Percentiles rank a stretch among this genome's conserved stretches.
phyloP scores from a whole-genome alignment of 2,888 invertebrate genomes.

The Drosophila paracracens region DNA sequence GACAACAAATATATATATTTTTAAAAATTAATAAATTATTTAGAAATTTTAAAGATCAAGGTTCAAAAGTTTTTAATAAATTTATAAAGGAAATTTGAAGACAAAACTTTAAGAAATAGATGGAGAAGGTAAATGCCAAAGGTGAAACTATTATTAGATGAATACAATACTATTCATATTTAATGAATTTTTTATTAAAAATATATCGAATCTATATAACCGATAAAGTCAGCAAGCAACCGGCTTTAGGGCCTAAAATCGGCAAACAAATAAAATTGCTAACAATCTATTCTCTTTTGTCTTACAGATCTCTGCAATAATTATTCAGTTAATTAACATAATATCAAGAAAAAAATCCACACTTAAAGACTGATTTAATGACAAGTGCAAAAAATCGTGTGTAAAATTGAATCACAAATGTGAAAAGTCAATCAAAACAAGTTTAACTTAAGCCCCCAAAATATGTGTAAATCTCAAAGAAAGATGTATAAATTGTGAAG shows the following conservation, averaged over 20 bases:
- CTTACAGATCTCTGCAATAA: slow-evolving; percentile 43
- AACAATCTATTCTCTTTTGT: not conserved
- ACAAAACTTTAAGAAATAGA: not conserved
- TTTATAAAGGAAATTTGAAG: not conserved
- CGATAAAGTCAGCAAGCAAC: not conserved
- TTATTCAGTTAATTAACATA: slow-evolving; percentile 20
- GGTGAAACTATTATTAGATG: not conserved
- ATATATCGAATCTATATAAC: not conserved
- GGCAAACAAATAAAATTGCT: not conserved
- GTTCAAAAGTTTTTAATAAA: slow-evolving; percentile 17
- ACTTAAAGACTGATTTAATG: slow-evolving; percentile 61
- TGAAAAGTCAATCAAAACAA: slow-evolving; percentile 14
- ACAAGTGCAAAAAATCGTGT: slow-evolving; percentile 8
- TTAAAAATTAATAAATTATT: not conserved
- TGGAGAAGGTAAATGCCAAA: slow-evolving; percentile 9
- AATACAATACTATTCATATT: not conserved
- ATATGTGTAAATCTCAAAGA: slow-evolving; percentile 7
- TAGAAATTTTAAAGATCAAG: not conserved
- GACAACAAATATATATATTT: slow-evolving; percentile 13
- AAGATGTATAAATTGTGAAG: slow-evolving; percentile 16
- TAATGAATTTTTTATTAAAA: not conserved
- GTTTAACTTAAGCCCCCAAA: slow-evolving; percentile 7
- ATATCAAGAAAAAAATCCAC: not conserved
- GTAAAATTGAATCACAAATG: slow-evolving; percentile 10
- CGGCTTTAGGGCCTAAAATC: not conserved